Percentiles rank a stretch among this genome's conserved stretches.
These are phyloP conservation scores for Apantesis nais DNA, from an alignment of 2,888 invertebrate species.

Conservation along the genomic window DNA sequence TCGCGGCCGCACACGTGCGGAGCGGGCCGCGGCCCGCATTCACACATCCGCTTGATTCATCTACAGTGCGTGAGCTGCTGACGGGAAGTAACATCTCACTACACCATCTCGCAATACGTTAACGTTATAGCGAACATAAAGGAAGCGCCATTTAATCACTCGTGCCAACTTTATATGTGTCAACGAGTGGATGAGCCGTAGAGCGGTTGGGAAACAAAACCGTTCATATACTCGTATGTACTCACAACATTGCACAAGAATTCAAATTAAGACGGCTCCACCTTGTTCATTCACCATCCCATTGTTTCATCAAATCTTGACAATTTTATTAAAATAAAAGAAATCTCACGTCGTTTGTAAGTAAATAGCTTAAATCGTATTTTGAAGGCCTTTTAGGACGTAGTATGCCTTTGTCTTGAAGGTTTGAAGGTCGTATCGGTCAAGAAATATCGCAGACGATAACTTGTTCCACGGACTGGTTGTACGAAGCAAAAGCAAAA, in stretches of 20 bases:
- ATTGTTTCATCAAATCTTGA: not conserved
- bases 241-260: not conserved
- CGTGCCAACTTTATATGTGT: not conserved
- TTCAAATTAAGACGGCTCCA: not conserved
- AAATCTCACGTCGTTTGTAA: too few relatives aligned
- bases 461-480: too few relatives aligned
- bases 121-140: not conserved
- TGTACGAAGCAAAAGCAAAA: too few relatives aligned
- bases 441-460: too few relatives aligned
- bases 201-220: not conserved
- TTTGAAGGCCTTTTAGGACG: too few relatives aligned
- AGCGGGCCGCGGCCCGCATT: conserved; percentile 6
- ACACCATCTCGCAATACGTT: not conserved
- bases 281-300: too few relatives aligned
- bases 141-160: not conserved
- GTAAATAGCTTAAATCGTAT: too few relatives aligned
- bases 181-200: not conserved
- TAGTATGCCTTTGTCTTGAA: too few relatives aligned
- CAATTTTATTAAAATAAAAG: too few relatives aligned
- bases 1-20: not conserved
- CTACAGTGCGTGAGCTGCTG: conserved; percentile 4
- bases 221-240: not conserved
- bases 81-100: conserved; percentile 10
- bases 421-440: too few relatives aligned
- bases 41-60: conserved; percentile 21